Base-by-base conservation (phyloP, 1,140 invertebrate genomes). In the Dreissena rostriformis region DNA sequence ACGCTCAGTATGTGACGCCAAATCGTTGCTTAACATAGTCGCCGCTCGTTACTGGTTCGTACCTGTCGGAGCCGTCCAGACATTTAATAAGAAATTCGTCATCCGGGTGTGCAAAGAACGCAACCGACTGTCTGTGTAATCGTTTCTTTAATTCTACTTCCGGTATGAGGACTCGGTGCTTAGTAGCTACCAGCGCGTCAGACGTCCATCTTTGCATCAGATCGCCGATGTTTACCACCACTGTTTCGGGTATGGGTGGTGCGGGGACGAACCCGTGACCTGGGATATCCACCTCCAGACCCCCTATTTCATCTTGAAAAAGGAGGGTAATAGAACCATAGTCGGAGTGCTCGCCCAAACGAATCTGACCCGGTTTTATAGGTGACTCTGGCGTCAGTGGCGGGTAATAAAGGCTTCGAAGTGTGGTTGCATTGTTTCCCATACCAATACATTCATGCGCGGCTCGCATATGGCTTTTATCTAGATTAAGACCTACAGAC, bases 71-170 rank as follows among this genome's bases (percentile, higher is more conserved):
- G 1, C 89, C 90, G 70, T 92, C 95, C 86, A 96, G 91, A 67
- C 95, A 94, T 68, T 95, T 94, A 51, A 96, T 92, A 6, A 92
- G 85, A 1, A 94, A 94, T 63, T 95, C 93, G 82, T 95, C 92
- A 92, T 96, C 95, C 0, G 96, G 96, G 91, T 96, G 96, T 77
- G 96, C 95, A 93, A 97, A 97, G 93, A 96, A 96, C 0, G 95
- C 96, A 52, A 97, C 95, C 39, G 96, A 96, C 91, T 97, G 96
- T 28, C 96, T 95, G 6, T 95, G 94, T 57, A 95, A 94, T 0
- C 94, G 94, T 66, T 95, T 94, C 19, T 94, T 94, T 77, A 94
- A 94, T 84, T 95, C 94, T 26, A 95, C 95, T 79, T 95, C 94
- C 0, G 96, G 96, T 7, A 97, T 94, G 0, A 96, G 94, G 1